Evolutionary conservation across 1,140 invertebrate species (phyloP), one percentile per base, ranked within the genome.

Genomic region (Calephelis nemesis): DNA sequence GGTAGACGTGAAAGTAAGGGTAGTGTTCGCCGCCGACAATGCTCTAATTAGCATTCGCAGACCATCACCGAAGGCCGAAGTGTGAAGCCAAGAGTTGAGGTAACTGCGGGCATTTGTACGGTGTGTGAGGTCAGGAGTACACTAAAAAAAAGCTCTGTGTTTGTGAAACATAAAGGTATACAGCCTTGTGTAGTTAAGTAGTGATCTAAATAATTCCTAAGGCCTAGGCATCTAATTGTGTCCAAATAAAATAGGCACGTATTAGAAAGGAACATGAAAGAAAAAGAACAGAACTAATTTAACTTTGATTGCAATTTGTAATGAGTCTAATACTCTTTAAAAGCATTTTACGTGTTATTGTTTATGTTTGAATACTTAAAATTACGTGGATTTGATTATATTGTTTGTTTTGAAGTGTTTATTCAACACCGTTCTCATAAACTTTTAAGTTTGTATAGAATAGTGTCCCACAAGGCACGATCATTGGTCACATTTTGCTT

Each of bases 21-120:
- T 79, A 83, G 77, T 82, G 69, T 83, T 78, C 82, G 86, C 81
- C 84, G 87, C 82, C 72, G 76, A 84, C 77, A 78, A 85, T 79
- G 76, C 76, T 82, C 80, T 84, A 70, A 81, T 69, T 77, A 77
- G 78, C 83, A 86, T 82, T 81, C 81, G 80, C 76, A 82, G 82
- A 81, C 80, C 77, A 85, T 88, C 78, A 87, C 79, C 83, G 83
- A 87, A 84, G 85, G 85, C 82, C 79, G 83, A 90, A 91, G 86
- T 91, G 85, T 88, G 84, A 91, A 91, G 87, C 87, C 82, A 89
- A 91, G 84, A 90, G 86, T 88, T 90, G 78, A 89, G 86, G 87
- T 91, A 91, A 91, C 88, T 91, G 88, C 88, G 88, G 88, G 88
- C 88, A 90, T 87, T 83, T 88, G 88, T 89, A 90, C 84, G 84